Conservation (phyloP, 2,113 vertebrate genomes). For the Tangachromis dhanisi region DNA sequence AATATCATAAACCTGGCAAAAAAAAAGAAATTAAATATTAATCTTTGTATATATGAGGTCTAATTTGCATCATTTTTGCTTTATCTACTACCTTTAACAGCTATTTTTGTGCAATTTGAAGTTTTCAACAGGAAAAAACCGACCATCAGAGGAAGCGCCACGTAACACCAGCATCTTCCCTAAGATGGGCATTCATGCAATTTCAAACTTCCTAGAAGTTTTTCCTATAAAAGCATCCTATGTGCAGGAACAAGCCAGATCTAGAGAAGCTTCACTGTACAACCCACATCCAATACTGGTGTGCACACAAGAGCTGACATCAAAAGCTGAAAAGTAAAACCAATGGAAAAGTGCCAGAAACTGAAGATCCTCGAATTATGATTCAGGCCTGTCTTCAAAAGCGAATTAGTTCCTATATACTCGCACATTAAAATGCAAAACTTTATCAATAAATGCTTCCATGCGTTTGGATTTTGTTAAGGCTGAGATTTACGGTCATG, state of each 20-base stretch:
- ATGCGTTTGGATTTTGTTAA: not conserved
- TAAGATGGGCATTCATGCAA: not conserved
- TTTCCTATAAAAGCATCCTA: not conserved
- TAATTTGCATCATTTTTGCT: not conserved
- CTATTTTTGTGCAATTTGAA: not conserved
- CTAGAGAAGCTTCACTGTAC: not conserved
- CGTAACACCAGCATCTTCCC: not conserved
- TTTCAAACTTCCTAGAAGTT: not conserved
- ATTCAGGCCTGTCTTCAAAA: not conserved
- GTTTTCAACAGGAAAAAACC: not conserved
- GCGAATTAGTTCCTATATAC: not conserved
- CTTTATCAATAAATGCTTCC: not conserved
- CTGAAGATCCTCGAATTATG: not conserved
- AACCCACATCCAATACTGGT: not conserved
- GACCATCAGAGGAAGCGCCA: fast-evolving
- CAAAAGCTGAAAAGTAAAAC: not conserved
- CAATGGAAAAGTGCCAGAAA: not conserved
- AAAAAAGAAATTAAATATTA: not conserved
- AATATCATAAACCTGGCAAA: not conserved
- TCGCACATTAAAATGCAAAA: not conserved
- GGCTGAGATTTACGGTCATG: fast-evolving
- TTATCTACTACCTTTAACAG: fast-evolving
- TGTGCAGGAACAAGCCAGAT: not conserved
- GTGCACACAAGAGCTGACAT: not conserved
- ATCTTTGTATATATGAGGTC: not conserved